A percentile compares a stretch with the other conserved stretches of the same genome.
phyloP scores from a whole-genome alignment of 1,140 invertebrate genomes.

The Drosophila truncata region DNA sequence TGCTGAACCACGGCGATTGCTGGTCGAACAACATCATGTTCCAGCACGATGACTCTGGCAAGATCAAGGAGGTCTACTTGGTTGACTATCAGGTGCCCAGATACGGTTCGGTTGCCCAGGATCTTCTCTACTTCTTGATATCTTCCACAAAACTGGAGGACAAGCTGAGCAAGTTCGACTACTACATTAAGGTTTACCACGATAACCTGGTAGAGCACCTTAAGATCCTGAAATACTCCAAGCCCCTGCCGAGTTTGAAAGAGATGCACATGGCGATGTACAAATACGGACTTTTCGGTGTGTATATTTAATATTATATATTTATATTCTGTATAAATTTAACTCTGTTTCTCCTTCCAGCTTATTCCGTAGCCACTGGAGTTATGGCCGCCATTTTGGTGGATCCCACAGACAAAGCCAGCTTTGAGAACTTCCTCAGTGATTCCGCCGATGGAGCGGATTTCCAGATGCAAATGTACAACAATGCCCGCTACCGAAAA shows the following conservation, averaged over 20 bases:
- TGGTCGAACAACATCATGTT: conserved; percentile 88
- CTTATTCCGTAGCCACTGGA: conserved; percentile 53
- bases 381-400: conserved; percentile 72
- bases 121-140: conserved; percentile 67
- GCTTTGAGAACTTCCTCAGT: conserved; percentile 60
- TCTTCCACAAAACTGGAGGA: conserved; percentile 72
- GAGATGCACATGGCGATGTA: conserved; percentile 64
- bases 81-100: conserved; percentile 69
- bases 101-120: conserved; percentile 65
- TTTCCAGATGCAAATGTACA: conserved; percentile 9
- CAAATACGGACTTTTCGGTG: conserved; percentile 66
- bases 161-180: conserved; percentile 74
- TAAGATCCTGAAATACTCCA: conserved; percentile 63
- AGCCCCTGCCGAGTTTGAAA: conserved; percentile 53
- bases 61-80: conserved; percentile 76
- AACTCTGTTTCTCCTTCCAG: conserved; percentile 15
- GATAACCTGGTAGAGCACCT: conserved; percentile 62
- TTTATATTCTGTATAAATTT: neutral
- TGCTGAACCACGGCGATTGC: conserved; percentile 88
- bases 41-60: conserved; percentile 86
- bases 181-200: conserved; percentile 73
- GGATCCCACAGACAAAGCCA: conserved; percentile 68
- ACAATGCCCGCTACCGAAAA: conserved; percentile 1
- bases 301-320: neutral
- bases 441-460: conserved; percentile 60